These are phyloP conservation scores for Lepidurus packardi DNA, from an alignment of 1,140 invertebrate species.

Conservation along the genomic window DNA sequence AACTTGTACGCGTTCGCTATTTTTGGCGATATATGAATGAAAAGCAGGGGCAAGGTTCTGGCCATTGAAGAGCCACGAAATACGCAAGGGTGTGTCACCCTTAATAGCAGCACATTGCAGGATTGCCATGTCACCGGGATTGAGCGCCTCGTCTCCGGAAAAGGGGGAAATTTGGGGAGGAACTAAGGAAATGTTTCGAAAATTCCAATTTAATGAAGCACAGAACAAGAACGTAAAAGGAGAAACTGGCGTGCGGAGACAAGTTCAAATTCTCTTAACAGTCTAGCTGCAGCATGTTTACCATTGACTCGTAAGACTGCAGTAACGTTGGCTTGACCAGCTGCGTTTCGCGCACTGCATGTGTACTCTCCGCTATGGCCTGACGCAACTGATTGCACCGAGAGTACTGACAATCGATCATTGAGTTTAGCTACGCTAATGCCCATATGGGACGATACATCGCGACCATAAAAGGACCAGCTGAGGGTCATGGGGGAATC, in stretches of 20 bases:
- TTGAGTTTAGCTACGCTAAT: constrained; percentile 53
- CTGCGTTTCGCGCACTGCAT: constrained; percentile 49
- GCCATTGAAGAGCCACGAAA: constrained; percentile 32
- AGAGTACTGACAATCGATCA: constrained; percentile 56
- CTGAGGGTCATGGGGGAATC: constrained; percentile 41
- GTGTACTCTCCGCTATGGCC: constrained; percentile 54
- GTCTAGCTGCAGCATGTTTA: constrained; percentile 39
- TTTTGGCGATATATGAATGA: constrained; percentile 46
- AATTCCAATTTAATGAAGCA: not conserved
- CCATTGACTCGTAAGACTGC: constrained; percentile 61
- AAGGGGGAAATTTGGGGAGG: constrained; percentile 67
- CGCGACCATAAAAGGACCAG: constrained; percentile 32
- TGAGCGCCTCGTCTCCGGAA: constrained; percentile 45
- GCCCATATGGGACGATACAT: constrained; percentile 41
- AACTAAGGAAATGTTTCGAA: constrained; percentile 46
- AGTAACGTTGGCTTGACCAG: constrained; percentile 49
- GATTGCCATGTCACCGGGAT: constrained; percentile 39
- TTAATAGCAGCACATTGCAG: constrained; percentile 41
- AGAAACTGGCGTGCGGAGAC: not conserved
- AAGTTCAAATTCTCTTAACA: not conserved
- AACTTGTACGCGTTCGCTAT: constrained; percentile 61
- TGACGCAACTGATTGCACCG: constrained; percentile 55
- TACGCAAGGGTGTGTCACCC: constrained; percentile 42
- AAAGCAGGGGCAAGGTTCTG: constrained; percentile 40
- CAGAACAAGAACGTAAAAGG: not conserved